These are phyloP conservation scores for Sclerurus mexicanus DNA, from an alignment of 2,113 vertebrate genomes.

Conservation along the genomic window DNA sequence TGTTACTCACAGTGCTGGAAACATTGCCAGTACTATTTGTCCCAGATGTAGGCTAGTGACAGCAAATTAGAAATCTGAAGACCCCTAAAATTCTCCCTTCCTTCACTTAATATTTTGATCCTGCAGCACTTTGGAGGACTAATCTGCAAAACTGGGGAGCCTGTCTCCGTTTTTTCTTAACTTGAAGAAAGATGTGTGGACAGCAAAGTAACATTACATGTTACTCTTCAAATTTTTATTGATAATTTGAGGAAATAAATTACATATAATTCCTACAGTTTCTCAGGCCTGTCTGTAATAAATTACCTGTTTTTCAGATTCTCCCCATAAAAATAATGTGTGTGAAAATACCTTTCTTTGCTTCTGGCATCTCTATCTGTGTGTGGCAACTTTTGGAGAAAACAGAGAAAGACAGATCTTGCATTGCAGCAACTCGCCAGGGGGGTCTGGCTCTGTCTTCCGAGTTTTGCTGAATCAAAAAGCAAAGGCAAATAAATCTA, in stretches of 20 bases:
- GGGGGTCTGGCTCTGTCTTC: background rate
- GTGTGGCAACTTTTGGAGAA: background rate
- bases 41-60: background rate
- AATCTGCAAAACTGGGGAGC: background rate
- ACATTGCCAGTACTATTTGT: background rate
- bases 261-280: background rate
- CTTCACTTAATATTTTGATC: background rate
- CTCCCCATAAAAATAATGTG: background rate
- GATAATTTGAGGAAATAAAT: background rate
- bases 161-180: background rate
- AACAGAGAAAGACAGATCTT: background rate
- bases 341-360: background rate
- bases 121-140: background rate
- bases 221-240: background rate
- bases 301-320: background rate
- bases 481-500: background rate
- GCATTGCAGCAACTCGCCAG: background rate
- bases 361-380: background rate
- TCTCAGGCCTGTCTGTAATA: background rate
- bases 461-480: background rate
- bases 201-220: background rate
- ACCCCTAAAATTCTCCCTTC: background rate
- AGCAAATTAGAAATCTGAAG: background rate
- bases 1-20: background rate
- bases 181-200: background rate